Base-by-base conservation (phyloP, 2,113 vertebrate genomes). In the Aptenodytes patagonicus region DNA sequence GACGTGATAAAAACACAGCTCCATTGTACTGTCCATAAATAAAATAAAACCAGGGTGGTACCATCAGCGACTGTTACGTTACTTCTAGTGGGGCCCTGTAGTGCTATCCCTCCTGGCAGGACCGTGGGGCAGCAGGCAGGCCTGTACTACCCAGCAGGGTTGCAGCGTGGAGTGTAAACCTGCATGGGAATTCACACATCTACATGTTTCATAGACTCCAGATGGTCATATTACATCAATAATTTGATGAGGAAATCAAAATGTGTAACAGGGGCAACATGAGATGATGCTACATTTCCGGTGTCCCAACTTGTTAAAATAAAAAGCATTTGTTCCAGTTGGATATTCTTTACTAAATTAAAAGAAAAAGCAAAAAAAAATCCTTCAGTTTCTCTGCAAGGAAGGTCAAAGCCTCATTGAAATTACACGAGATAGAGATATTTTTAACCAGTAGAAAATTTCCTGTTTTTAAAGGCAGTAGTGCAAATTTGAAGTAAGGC, bases 31-130 rank as follows among this genome's bases (percentile, higher is more conserved):
- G 28, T n/a, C 40, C 36, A 77, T 21, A 81, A 88, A 46, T 21
- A 71, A 66, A 91, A 55, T 5, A 22, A 83, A 42, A 60, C 18
- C 40, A 44, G 46, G 55, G 40, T 4, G 21, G 49, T 60, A 8
- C 55, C n/a, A 13, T 21, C 0, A 0, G 38, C 42, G 14, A 32
- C 47, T 17, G 47, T 15, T 44, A 17, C 18, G 1, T 46, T 19
- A 61, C 17, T 44, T 31, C 12, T 0, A 22, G 60, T 0, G 1
- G 40, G 18, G 10, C 8, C n/a, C 54, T 2, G 1, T 10, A n/a
- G 42, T 0, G 1, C 18, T 62, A 47, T 80, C 17, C 16, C 32
- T 72, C 31, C 40, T 0, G 0, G 46, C 52, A 57, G 28, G 58
- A 32, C 20, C 0, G 1, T 29, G 57, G 55, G 36, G 15, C 36